phyloP scores from a whole-genome alignment of 2,797 vertebrate species.

The Rhabdophis nuchalis region DNA sequence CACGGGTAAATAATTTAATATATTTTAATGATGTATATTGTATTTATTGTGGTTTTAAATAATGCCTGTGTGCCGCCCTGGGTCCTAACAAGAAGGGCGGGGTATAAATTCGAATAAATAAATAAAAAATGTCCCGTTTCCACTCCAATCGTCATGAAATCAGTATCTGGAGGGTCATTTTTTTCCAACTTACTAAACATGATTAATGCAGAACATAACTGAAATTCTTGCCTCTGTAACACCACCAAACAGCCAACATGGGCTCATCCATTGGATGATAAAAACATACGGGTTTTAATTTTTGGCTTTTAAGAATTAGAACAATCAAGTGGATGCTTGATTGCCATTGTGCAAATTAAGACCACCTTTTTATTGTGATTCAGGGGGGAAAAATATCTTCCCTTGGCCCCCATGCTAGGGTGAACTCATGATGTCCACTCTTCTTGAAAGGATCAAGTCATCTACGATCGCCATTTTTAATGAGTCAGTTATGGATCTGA shows the following conservation, averaged over 20 bases:
- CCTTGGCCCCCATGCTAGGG: neutral
- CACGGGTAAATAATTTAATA: too few relatives aligned
- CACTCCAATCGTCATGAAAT: neutral
- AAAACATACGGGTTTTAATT: neutral
- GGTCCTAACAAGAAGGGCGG: too few relatives aligned
- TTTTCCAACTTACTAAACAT: neutral
- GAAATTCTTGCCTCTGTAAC: neutral
- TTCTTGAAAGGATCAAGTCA: neutral
- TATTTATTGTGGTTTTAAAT: too few relatives aligned
- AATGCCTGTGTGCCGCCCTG: too few relatives aligned
- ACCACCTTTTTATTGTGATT: neutral
- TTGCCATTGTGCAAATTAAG: neutral
- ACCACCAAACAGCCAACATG: neutral
- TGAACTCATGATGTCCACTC: neutral
- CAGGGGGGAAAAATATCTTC: neutral
- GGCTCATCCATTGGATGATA: neutral
- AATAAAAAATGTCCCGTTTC: neutral
- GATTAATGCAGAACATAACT: neutral
- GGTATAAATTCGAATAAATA: too few relatives aligned
- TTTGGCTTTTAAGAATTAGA: neutral
- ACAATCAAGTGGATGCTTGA: neutral
- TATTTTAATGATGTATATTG: too few relatives aligned
- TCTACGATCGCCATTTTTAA: neutral
- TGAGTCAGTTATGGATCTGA: neutral
- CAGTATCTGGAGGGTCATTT: neutral